These are phyloP conservation scores for Hyposoter didymator DNA, from an alignment of 2,888 invertebrate genomes.

Conservation along the genomic window DNA sequence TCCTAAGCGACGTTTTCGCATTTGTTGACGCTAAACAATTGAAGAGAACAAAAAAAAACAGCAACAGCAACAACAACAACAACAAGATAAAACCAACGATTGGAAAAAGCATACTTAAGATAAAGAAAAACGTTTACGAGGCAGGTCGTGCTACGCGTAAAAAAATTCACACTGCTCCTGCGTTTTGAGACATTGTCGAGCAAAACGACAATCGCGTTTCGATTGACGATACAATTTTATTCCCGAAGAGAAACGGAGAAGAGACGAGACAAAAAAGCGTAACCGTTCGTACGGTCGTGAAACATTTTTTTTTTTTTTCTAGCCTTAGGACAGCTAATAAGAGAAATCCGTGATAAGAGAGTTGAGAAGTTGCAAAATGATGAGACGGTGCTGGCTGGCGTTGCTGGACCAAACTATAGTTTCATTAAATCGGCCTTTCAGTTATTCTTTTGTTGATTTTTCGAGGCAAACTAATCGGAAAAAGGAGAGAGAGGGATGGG, in stretches of 20 bases:
- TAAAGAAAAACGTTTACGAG: conserved; percentile 46
- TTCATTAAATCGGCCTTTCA: conserved; percentile 59
- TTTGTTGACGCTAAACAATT: conserved; percentile 67
- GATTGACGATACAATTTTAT: conserved; percentile 61
- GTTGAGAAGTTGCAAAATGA: conserved; percentile 47
- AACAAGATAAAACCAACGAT: conserved; percentile 15
- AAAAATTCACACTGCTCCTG: conserved; percentile 18
- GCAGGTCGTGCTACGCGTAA: conserved; percentile 44
- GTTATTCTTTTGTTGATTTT: conserved; percentile 37
- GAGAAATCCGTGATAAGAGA: conserved; percentile 51
- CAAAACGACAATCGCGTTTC: conserved; percentile 57
- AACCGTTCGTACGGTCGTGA: conserved; percentile 60
- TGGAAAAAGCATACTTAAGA: conserved; percentile 26
- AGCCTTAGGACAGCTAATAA: conserved; percentile 41
- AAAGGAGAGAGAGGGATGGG: conserved; percentile 1
- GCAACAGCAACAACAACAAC: conserved; percentile 35
- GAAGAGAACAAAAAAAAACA: conserved; percentile 29
- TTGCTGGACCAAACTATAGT: conserved; percentile 52
- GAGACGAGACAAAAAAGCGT: conserved; percentile 44
- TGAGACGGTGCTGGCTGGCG: conserved; percentile 69
- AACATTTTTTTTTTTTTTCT: conserved; percentile 42
- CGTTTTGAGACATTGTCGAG: conserved; percentile 49
- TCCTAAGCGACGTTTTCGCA: conserved; percentile 68
- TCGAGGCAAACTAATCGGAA: conserved; percentile 13
- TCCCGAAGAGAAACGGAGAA: conserved; percentile 41